phyloP scores from a whole-genome alignment of 2,797 vertebrate species.

The Notolepis coatsorum region DNA sequence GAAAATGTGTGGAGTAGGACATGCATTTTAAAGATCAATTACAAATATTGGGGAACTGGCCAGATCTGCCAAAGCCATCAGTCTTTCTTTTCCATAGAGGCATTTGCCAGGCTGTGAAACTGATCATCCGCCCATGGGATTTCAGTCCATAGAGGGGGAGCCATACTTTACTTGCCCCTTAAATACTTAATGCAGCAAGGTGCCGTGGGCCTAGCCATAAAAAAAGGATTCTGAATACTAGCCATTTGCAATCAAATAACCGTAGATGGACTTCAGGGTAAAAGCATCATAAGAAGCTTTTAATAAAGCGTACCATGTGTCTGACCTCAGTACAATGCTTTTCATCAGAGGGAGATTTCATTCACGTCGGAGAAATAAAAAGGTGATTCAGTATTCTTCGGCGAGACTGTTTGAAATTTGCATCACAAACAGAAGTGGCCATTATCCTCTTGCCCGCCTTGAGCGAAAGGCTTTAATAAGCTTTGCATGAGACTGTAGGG shows the following conservation, averaged over 20 bases:
- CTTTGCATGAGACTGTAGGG: constrained; percentile 9
- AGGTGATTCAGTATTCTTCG: constrained; percentile 30
- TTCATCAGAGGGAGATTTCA: constrained; percentile 32
- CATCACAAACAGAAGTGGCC: constrained; percentile 23
- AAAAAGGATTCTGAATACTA: constrained; percentile 59
- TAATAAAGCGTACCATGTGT: constrained; percentile 62
- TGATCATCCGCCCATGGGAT: constrained; percentile 77
- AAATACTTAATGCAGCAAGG: constrained; percentile 78
- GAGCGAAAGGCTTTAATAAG: constrained; percentile 14
- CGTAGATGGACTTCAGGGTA: constrained; percentile 38
- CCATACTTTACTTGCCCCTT: constrained; percentile 76
- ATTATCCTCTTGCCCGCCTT: constrained; percentile 21
- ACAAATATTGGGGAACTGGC: no score
- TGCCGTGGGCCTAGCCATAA: constrained; percentile 65
- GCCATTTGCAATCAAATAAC: constrained; percentile 57
- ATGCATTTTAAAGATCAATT: no score
- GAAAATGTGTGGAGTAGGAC: no score
- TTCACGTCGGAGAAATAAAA: background rate
- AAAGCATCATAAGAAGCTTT: constrained; percentile 59
- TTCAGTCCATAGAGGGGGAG: constrained; percentile 47
- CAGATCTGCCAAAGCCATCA: constrained; percentile 79
- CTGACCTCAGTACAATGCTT: constrained; percentile 36
- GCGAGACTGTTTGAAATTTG: constrained; percentile 19
- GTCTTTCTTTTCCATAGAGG: constrained; percentile 62
- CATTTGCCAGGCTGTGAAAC: constrained; percentile 75